Evolutionary conservation across 2,113 vertebrate species (phyloP).

Genomic region (Petrocephalus microphthalmus): DNA sequence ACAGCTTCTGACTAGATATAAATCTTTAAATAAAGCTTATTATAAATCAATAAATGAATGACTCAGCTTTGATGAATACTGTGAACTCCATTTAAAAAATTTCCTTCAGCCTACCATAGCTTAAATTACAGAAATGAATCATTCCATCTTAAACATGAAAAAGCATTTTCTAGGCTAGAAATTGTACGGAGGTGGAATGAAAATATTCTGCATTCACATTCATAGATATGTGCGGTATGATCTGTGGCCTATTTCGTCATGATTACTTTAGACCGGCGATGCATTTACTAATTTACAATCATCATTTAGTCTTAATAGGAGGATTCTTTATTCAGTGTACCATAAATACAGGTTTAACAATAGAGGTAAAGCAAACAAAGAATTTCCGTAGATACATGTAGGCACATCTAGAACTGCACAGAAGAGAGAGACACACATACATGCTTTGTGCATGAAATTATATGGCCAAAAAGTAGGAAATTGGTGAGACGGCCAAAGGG

Average conservation of each 20-base stretch:
- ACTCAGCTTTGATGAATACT: background rate
- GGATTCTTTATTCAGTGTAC: background rate
- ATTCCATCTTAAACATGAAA: conserved; percentile 1
- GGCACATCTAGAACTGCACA: background rate
- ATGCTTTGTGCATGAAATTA: background rate
- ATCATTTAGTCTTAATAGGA: background rate
- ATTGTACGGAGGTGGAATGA: background rate
- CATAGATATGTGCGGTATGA: background rate
- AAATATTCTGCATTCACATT: background rate
- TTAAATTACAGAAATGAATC: background rate
- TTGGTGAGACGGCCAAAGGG: background rate
- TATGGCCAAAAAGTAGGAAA: background rate
- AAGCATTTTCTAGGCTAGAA: background rate
- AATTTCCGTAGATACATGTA: background rate
- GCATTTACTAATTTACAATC: background rate
- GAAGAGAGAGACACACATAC: background rate
- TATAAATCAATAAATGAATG: conserved; percentile 3
- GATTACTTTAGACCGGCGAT: background rate
- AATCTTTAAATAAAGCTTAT: conserved; percentile 4
- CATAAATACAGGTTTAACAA: background rate
- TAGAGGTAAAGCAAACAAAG: background rate
- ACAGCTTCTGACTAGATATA: background rate
- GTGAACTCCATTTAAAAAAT: background rate
- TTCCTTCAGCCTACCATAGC: background rate
- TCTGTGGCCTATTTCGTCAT: background rate